A percentile compares a stretch with the other conserved stretches of the same genome.
Conservation (phyloP, 2,888 invertebrate genomes). For the Ennomos erosarius region DNA sequence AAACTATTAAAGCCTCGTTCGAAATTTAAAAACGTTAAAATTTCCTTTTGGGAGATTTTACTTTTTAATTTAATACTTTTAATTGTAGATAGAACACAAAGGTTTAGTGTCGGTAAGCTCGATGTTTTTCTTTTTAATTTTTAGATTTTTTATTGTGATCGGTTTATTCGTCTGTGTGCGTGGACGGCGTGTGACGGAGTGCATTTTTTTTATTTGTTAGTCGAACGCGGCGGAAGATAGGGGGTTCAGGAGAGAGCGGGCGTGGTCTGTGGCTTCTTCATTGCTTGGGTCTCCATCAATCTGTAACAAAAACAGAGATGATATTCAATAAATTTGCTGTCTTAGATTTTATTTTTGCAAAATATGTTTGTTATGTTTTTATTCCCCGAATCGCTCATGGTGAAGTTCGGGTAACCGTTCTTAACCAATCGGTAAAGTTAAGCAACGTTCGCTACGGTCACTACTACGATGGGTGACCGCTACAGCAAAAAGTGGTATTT, state of each 20-base stretch:
- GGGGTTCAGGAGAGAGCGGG: constrained; percentile 24
- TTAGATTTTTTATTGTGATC: constrained; percentile 59
- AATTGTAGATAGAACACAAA: constrained; percentile 59
- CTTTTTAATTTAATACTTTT: constrained; percentile 38
- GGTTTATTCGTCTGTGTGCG: constrained; percentile 49
- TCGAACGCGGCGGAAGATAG: constrained; percentile 46
- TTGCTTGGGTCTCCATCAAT: constrained; percentile 61
- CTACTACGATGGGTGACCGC: too few species aligned
- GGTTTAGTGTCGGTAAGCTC: constrained; percentile 67
- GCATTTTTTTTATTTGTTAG: constrained; percentile 58
- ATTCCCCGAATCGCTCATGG: too few species aligned
- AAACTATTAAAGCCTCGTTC: constrained; percentile 55
- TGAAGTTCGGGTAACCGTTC: too few species aligned
- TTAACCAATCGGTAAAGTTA: too few species aligned
- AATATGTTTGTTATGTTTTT: too few species aligned
- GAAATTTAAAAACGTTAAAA: constrained; percentile 42
- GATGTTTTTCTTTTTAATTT: constrained; percentile 71
- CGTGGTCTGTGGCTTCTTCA: constrained; percentile 46
- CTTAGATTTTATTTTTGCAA: too few species aligned
- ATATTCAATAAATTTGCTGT: too few species aligned
- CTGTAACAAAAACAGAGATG: constrained; percentile 56
- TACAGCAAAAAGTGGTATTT: too few species aligned
- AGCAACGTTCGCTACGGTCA: too few species aligned
- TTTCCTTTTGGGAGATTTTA: constrained; percentile 34
- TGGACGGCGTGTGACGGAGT: constrained; percentile 70